Base-by-base conservation (phyloP, 1,140 invertebrate genomes). In the Neodiprion virginianus region DNA sequence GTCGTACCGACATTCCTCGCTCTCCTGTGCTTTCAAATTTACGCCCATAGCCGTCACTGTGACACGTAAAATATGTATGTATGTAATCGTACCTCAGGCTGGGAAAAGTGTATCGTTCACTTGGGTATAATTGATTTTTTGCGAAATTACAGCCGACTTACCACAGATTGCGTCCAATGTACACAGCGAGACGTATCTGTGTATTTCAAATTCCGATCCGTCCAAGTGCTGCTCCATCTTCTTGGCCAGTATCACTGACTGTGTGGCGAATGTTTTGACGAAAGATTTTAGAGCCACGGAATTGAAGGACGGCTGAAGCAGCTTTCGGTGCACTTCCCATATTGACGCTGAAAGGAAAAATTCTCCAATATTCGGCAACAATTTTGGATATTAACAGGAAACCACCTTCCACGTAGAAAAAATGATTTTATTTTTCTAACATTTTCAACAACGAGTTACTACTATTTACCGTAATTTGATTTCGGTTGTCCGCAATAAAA, bases 251-350 rank as follows among this genome's bases (percentile, higher is more conserved):
- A 75, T 74, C 21, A 69, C 48, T 8, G 75, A 53, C 65, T 79
- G 68, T 17, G 69, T 68, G 8, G 17, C 61, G 21, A 77, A 80
- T 17, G 74, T 68, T 12, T 79, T 74, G 40, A 81, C 50, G 47
- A 78, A 79, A 12, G 69, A 67, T 69, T 79, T 71, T 28, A 81
- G 78, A 48, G 75, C 71, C 61, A 75, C 48, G 49, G 72, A 68
- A 69, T 76, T 76, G 69, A 81, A 79, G 21, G 75, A 72, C 8
- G 73, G 75, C 50, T 72, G 53, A 3, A 81, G 73, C 11, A 74
- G 48, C 72, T 77, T 78, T 8, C 77, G 53, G 65, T 81, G 74
- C 1, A 40, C 14, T 65, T 72, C 78, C 79, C 79, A 81, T 28
- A 5, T 73, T 69, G 48, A 50, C 1, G 2, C 28, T 40, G 28